Evolutionary conservation across 2,888 invertebrate species (phyloP), one percentile per base, ranked within the genome.

Genomic region (Sthenelais limicola): DNA sequence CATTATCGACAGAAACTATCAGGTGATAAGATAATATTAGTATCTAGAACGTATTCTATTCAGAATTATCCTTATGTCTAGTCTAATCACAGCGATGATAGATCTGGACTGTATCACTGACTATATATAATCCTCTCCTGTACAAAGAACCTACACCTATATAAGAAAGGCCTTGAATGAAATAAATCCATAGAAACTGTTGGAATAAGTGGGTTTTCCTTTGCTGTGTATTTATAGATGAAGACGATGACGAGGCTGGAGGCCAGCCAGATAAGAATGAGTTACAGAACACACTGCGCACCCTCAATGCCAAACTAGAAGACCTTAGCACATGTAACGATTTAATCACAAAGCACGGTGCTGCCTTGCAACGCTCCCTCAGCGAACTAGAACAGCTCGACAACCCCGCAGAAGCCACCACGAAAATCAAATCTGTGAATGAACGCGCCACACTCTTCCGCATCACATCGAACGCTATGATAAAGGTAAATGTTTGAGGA

Each of bases 381-480:
- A 73, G 71, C 30, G 72, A 89, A 72, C 80, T 89, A n/a, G 89
- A 89, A 77, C 85, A 84, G 74, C 78, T 87, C 30, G 70, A 88
- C 35, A 80, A 79, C 12, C 78, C 80, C 43, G 26, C 80, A 0
- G 86, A 86, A 32, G 77, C 82, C 1, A 79, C 84, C 1, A 78
- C 83, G 51, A 84, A 84, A 73, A 78, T 94, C 71, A 97, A 97
- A 88, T 93, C 95, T 81, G 94, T 97, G 73, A 94, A 94, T 74
- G 98, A 98, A 88, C 90, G 96, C 75, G 96, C 97, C 3, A 96
- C 96, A 18, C 91, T 97, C 72, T 97, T 98, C 89, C 91, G 97
- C 82, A 96, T 97, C 87, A 95, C 97, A 26, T 95, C 97, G 77
- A 96, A 94, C 89, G 96, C 97, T 70, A 97, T 98, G 97, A 94